A percentile compares a stretch with the other conserved stretches of the same genome.
Conservation (phyloP, 37 sponge, comb jelly and placozoan species). For the Hormiphora californensis region DNA sequence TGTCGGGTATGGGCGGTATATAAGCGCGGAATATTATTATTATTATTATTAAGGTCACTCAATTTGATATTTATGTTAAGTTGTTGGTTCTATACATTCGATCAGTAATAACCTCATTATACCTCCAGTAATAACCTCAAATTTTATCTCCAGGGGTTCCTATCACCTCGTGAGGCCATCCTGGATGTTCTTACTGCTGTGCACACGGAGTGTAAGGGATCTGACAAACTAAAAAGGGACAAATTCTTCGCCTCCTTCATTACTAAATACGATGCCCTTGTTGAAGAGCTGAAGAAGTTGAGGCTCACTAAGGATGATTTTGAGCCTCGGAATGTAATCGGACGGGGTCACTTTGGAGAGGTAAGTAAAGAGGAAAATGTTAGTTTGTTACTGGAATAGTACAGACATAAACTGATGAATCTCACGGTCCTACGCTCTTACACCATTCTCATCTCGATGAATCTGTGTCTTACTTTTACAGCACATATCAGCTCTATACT, state of each 20-base stretch:
- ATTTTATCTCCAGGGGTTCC: background rate
- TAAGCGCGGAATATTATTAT: too few relatives aligned
- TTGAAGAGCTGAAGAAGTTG: conserved; percentile 64
- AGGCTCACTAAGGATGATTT: conserved; percentile 74
- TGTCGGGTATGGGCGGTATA: too few relatives aligned
- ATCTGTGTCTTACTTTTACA: too few relatives aligned
- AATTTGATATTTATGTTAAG: too few relatives aligned
- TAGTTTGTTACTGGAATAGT: background rate
- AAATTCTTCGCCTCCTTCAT: background rate
- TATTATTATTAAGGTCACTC: too few relatives aligned
- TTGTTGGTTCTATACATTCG: too few relatives aligned
- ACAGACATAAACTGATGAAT: too few relatives aligned
- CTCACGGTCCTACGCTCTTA: too few relatives aligned
- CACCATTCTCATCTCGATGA: too few relatives aligned
- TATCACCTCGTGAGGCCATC: conserved; percentile 6
- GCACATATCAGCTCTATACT: too few relatives aligned
- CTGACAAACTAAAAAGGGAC: background rate
- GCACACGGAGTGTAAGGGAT: background rate
- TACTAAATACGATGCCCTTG: conserved; percentile 59
- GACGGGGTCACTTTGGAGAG: conserved; percentile 96
- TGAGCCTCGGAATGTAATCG: conserved; percentile 72
- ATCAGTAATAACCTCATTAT: too few relatives aligned
- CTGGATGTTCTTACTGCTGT: conserved; percentile 7
- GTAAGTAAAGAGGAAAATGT: conserved; percentile 51
- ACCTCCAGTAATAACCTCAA: background rate